A percentile compares a stretch with the other conserved stretches of the same genome.
Conservation (phyloP, 2,888 invertebrate genomes). For the Hydrotaea cyrtoneurina region DNA sequence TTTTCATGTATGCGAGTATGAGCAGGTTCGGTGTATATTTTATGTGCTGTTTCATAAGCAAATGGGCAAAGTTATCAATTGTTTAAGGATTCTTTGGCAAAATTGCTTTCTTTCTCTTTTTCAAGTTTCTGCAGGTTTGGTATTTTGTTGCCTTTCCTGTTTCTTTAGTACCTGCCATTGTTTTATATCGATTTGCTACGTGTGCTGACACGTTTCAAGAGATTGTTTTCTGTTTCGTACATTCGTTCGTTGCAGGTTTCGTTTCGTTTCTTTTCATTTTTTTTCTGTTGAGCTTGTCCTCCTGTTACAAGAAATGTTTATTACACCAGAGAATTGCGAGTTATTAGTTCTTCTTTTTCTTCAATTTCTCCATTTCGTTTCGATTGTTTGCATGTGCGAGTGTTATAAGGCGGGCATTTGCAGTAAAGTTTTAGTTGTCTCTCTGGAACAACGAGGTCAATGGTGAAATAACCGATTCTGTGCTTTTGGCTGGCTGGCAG, state of each 20-base stretch:
- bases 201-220: background rate
- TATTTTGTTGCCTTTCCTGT: background rate
- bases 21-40: background rate
- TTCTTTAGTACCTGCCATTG: conserved; percentile 24
- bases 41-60: conserved; percentile 21
- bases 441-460: background rate
- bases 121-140: background rate
- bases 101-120: background rate
- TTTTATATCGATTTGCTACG: conserved; percentile 39
- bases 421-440: background rate
- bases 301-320: background rate
- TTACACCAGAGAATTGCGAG: background rate
- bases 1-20: background rate
- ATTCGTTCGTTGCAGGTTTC: background rate
- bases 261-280: background rate
- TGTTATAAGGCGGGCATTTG: background rate
- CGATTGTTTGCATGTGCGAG: background rate
- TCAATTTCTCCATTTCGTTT: too few species aligned
- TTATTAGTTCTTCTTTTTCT: background rate
- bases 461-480: background rate
- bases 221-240: background rate
- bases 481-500: background rate
- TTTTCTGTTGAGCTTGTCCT: background rate
- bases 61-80: conserved; percentile 37
- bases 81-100: background rate